Conservation (phyloP, 1,140 invertebrate genomes). For the Pseudachorutes palmiensis region DNA sequence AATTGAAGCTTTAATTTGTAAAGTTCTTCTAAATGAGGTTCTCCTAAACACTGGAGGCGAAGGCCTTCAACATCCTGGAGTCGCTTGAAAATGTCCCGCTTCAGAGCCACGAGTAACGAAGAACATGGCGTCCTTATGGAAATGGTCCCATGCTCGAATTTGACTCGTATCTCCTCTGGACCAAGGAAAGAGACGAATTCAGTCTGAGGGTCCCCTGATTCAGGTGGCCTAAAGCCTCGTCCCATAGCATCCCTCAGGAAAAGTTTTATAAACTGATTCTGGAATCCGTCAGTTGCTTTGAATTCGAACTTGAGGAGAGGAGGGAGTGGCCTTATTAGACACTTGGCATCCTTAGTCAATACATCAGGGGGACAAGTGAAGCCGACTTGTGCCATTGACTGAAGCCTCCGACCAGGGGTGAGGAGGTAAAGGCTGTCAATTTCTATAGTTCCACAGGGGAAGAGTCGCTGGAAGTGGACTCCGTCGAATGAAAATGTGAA, state of each 20-base stretch:
- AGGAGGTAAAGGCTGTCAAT: background rate
- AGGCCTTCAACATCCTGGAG: background rate
- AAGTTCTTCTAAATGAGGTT: background rate
- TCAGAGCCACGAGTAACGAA: background rate
- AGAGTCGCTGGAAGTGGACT: background rate
- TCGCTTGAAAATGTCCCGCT: background rate
- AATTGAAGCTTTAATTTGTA: background rate
- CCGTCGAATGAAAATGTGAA: background rate
- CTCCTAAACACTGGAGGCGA: background rate
- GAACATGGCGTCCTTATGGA: background rate
- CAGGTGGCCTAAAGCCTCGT: background rate
- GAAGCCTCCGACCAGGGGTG: background rate
- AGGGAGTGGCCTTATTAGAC: too few species aligned
- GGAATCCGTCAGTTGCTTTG: background rate
- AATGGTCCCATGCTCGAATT: background rate
- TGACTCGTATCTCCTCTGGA: background rate
- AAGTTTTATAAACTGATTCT: background rate
- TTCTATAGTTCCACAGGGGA: background rate
- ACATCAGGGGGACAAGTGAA: too few species aligned
- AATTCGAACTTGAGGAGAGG: background rate
- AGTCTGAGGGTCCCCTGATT: background rate
- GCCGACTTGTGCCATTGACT: background rate
- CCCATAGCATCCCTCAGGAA: background rate
- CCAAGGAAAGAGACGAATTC: background rate
- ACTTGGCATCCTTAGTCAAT: too few species aligned